Evolutionary conservation across 2,113 vertebrate species (phyloP).

Genomic region (Sapajus apella): DNA sequence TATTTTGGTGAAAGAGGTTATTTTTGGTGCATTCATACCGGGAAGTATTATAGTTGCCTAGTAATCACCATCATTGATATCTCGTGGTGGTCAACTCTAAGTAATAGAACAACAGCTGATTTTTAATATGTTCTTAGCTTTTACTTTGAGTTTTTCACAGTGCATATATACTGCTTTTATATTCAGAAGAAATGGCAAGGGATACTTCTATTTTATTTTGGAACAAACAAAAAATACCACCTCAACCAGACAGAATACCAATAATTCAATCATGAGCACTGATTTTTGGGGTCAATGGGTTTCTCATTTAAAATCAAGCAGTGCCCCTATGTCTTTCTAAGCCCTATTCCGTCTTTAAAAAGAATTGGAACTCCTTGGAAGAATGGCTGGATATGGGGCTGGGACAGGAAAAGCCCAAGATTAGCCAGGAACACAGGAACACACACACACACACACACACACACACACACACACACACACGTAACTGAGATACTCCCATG

Average conservation of each 20-base stretch:
- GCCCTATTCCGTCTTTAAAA: neutral
- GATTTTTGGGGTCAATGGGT: neutral
- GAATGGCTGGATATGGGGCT: neutral
- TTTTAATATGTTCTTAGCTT: neutral
- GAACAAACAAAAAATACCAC: neutral
- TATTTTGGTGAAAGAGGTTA: neutral
- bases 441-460: neutral
- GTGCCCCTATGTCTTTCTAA: neutral
- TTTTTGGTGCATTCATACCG: neutral
- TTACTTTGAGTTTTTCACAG: neutral
- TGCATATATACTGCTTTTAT: neutral
- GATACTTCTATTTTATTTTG: neutral
- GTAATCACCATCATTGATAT: neutral
- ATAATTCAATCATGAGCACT: neutral
- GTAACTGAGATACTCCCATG: neutral
- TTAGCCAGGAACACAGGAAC: neutral
- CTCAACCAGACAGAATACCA: neutral
- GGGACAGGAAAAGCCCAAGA: neutral
- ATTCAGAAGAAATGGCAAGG: neutral
- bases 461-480: neutral
- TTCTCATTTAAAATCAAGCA: slow-evolving; percentile 11
- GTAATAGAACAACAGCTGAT: neutral
- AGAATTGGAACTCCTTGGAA: neutral
- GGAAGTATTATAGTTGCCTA: neutral
- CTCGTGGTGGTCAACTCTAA: neutral